Base-by-base conservation (phyloP, 1,140 invertebrate genomes). In the Eueides isabella region DNA sequence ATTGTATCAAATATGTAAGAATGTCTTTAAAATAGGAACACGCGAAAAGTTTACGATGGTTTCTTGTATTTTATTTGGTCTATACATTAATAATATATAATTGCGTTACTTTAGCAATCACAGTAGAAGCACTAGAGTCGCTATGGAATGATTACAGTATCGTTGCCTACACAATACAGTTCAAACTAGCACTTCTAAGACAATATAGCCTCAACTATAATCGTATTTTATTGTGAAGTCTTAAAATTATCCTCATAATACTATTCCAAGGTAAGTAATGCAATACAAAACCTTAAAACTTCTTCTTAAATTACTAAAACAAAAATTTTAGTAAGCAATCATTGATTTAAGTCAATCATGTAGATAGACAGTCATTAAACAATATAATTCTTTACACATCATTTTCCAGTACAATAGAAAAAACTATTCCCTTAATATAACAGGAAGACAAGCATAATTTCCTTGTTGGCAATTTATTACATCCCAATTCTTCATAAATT, bases 21-120 rank as follows among this genome's bases (percentile, higher is more conserved):
- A 87, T 90, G 85, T 88, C 84, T 90, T 85, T 81, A 84, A 78
- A 85, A 89, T 92, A 92, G 90, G 90, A 93, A 91, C 90, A 88
- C 85, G 82, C 79, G 72, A 83, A 83, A 81, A 77, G 79, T 83
- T 82, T 75, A 80, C 71, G 78, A 75, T 72, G 62, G 48, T 35
- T 75, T 71, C 67, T 75, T 76, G 78, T 81, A 80, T 79, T 77
- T 82, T 85, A 85, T 88, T 89, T 88, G 84, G 85, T 88, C 83
- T 83, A 75, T 86, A 85, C 78, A 86, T 48, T 84, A 74, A 78
- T 44, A 78, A 74, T 61, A 63, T 63, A 66, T n/a, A 73, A 73
- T 31, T 33, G 55, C 14, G 19, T 48, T 69, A 61, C 19, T 66
- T 64, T 29, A 33, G 33, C 30, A 72, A 72, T 68, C 33, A 68